These are phyloP conservation scores for Choristoneura fumiferana DNA, from an alignment of 1,140 invertebrate genomes.

Conservation along the genomic window DNA sequence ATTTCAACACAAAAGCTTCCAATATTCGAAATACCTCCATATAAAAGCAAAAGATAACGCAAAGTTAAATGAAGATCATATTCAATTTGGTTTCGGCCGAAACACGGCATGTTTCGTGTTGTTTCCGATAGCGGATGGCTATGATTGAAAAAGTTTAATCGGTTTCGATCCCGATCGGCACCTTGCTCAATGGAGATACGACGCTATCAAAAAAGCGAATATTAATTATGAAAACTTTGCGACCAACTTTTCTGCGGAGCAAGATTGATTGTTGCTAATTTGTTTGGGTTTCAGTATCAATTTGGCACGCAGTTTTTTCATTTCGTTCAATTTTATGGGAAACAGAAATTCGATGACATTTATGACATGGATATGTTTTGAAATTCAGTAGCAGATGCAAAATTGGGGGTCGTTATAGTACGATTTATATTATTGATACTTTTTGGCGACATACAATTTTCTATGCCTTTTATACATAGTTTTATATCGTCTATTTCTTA, in stretches of 20 bases:
- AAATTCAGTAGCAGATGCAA: too few relatives aligned
- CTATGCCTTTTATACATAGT: too few relatives aligned
- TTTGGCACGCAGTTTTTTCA: too few relatives aligned
- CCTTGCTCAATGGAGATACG: background rate
- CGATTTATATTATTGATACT: too few relatives aligned
- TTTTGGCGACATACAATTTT: too few relatives aligned
- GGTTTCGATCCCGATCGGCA: conserved; percentile 23
- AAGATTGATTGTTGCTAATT: too few relatives aligned
- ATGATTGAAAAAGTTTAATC: conserved; percentile 44
- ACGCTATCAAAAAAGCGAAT: background rate
- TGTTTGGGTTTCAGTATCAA: too few relatives aligned
- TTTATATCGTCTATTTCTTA: too few relatives aligned
- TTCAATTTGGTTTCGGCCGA: conserved; percentile 10
- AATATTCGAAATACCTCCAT: background rate
- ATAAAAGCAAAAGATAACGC: conserved; percentile 5
- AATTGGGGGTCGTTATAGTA: too few relatives aligned
- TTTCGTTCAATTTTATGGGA: too few relatives aligned
- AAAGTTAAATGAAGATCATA: conserved; percentile 19
- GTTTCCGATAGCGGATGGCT: conserved; percentile 33
- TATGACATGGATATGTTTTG: too few relatives aligned
- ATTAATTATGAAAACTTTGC: background rate
- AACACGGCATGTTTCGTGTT: conserved; percentile 19
- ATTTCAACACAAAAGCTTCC: background rate
- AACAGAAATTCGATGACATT: too few relatives aligned
- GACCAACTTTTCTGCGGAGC: background rate